phyloP scores from a whole-genome alignment of 2,113 vertebrate genomes.

The Tachysurus fulvidraco region DNA sequence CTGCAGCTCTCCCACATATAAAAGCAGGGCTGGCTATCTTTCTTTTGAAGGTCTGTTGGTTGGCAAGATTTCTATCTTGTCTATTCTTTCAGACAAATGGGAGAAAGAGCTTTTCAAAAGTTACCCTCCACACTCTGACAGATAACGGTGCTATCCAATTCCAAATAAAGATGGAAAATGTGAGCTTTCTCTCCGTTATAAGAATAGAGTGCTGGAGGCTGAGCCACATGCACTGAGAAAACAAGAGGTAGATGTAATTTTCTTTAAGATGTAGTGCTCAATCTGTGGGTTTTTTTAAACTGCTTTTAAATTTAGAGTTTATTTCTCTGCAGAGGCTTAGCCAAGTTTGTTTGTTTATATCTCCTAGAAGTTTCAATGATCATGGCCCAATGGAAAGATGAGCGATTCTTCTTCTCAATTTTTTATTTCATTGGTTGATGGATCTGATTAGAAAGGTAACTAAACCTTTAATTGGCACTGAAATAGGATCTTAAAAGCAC shows the following conservation, averaged over 20 bases:
- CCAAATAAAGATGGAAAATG: constrained; percentile 31
- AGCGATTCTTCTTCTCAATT: not conserved
- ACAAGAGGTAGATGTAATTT: constrained; percentile 16
- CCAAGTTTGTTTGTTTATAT: constrained; percentile 15
- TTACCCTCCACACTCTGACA: constrained; percentile 21
- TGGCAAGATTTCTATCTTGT: constrained; percentile 41
- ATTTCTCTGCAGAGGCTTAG: constrained; percentile 6
- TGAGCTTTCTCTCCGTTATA: constrained; percentile 14
- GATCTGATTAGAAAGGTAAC: constrained; percentile 22
- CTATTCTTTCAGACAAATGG: constrained; percentile 46
- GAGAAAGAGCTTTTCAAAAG: constrained; percentile 49
- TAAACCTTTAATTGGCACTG: not conserved
- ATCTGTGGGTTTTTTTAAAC: constrained; percentile 10
- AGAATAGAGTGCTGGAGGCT: constrained; percentile 13
- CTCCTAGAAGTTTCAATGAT: constrained; percentile 18
- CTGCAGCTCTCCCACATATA: constrained; percentile 41
- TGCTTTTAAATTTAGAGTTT: not conserved
- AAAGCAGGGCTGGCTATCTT: constrained; percentile 41
- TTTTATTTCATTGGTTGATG: not conserved
- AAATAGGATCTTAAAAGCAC: constrained; percentile 35
- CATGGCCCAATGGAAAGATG: not conserved
- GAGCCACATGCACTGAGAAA: constrained; percentile 5
- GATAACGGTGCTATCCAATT: constrained; percentile 37
- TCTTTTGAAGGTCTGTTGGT: constrained; percentile 46
- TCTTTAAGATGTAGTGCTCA: constrained; percentile 23